These are phyloP conservation scores for Zelostemma sp. DNA, from an alignment of 1,140 invertebrate species.

Conservation along the genomic window DNA sequence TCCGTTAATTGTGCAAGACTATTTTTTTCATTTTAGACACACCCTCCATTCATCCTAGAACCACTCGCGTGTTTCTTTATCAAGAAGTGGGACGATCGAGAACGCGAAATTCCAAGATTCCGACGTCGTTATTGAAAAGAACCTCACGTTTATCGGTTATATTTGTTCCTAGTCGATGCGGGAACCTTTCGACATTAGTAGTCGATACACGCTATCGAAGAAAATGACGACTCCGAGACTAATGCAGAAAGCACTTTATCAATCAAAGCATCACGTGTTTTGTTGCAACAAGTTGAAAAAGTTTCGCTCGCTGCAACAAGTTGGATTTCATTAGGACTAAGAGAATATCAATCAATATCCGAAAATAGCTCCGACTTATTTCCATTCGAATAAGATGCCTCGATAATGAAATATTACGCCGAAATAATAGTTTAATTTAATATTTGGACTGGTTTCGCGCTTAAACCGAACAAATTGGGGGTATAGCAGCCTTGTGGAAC, in stretches of 20 bases:
- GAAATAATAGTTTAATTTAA: conserved; percentile 14
- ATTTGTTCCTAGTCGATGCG: neutral
- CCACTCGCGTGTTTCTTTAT: neutral
- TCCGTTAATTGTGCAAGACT: conserved; percentile 8
- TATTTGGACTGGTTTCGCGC: conserved; percentile 11
- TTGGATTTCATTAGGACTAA: too few relatives aligned
- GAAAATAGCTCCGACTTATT: too few relatives aligned
- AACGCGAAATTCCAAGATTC: neutral
- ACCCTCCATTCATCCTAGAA: conserved; percentile 1
- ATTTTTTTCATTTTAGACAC: neutral
- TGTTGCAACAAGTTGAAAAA: neutral
- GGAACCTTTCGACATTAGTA: neutral
- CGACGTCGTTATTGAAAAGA: neutral
- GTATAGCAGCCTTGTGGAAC: conserved; percentile 3
- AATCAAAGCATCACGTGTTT: conserved; percentile 3
- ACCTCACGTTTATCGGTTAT: neutral
- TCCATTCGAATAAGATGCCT: too few relatives aligned
- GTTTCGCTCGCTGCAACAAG: too few relatives aligned
- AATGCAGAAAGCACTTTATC: neutral
- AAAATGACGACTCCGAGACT: neutral
- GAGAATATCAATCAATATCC: too few relatives aligned
- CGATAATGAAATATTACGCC: neutral
- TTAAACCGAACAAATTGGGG: conserved; percentile 9
- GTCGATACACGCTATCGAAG: neutral
- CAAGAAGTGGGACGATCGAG: neutral